phyloP scores from a whole-genome alignment of 2,797 vertebrate species.

The Malacoctenus gilli region DNA sequence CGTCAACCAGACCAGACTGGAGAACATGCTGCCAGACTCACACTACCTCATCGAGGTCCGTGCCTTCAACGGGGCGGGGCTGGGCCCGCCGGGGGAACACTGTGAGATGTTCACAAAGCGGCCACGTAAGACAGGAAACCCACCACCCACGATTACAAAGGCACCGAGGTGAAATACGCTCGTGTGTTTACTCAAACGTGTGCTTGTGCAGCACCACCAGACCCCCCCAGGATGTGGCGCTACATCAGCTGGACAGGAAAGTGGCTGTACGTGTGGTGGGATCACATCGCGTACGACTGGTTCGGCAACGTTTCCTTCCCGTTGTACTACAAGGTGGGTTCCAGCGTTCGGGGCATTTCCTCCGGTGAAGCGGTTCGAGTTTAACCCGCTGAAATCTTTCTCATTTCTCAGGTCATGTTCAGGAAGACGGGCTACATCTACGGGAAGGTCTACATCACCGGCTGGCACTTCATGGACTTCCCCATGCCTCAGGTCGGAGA shows the following conservation, averaged over 20 bases:
- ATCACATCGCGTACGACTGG: conserved; percentile 89
- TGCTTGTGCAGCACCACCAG: conserved; percentile 89
- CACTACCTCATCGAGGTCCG: conserved; percentile 93
- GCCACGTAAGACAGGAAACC: conserved; percentile 85
- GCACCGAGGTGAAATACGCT: not conserved
- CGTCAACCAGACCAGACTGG: conserved; percentile 88
- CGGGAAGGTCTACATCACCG: conserved; percentile 92
- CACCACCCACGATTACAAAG: not conserved
- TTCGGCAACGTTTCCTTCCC: conserved; percentile 92
- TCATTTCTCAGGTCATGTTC: conserved; percentile 87
- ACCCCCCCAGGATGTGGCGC: conserved; percentile 88
- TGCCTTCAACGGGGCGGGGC: conserved; percentile 93
- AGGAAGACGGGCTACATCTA: conserved; percentile 93
- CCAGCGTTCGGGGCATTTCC: too few species aligned
- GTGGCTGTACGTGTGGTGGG: conserved; percentile 94
- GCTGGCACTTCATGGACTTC: conserved; percentile 94
- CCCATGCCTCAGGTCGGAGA: conserved; percentile 92
- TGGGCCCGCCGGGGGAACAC: conserved; percentile 89
- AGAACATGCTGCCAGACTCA: conserved; percentile 93
- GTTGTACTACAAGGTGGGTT: conserved; percentile 92
- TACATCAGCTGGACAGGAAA: conserved; percentile 84
- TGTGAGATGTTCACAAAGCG: conserved; percentile 91
- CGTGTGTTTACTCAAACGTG: not conserved
- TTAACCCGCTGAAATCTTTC: not conserved
- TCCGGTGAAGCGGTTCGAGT: not conserved